Percentiles rank a stretch among this genome's conserved stretches.
These are phyloP conservation scores for Spea hammondii DNA, from an alignment of 2,797 vertebrate species.

Conservation along the genomic window DNA sequence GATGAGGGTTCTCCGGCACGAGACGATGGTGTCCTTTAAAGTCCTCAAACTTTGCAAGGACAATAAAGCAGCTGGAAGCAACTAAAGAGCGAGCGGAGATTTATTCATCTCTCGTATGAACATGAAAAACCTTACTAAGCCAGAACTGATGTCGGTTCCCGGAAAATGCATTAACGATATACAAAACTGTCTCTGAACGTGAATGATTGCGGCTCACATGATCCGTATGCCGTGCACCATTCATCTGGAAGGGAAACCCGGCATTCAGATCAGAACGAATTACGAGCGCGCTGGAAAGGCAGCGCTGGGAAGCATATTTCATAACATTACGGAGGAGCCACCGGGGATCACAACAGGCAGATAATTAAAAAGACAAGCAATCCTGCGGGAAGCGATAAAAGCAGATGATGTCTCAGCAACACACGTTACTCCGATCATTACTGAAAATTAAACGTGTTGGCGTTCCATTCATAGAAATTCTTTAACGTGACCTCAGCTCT, in stretches of 20 bases:
- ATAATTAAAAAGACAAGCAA: conserved; percentile 18
- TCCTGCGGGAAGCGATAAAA: conserved; percentile 22
- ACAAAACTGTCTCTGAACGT: not conserved
- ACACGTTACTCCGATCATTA: not conserved
- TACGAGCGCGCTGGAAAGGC: not conserved
- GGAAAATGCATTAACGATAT: conserved; percentile 1
- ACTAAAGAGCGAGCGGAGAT: not conserved
- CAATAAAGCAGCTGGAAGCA: not conserved
- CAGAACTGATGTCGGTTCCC: conserved; percentile 2
- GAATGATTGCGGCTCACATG: not conserved
- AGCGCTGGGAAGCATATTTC: not conserved
- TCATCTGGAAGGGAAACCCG: conserved; percentile 26
- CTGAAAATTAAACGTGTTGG: not conserved
- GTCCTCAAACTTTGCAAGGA: not conserved
- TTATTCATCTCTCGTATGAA: not conserved
- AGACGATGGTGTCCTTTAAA: not conserved
- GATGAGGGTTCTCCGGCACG: not conserved
- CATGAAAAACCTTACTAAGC: not conserved
- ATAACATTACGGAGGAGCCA: conserved; percentile 8
- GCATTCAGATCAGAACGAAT: not conserved
- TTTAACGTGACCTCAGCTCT: no score
- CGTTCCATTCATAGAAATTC: no score
- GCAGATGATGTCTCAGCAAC: not conserved
- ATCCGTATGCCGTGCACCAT: not conserved
- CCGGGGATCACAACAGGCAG: conserved; percentile 5